These are phyloP conservation scores for Tortrix viridana DNA, from an alignment of 2,888 invertebrate species.

Conservation along the genomic window DNA sequence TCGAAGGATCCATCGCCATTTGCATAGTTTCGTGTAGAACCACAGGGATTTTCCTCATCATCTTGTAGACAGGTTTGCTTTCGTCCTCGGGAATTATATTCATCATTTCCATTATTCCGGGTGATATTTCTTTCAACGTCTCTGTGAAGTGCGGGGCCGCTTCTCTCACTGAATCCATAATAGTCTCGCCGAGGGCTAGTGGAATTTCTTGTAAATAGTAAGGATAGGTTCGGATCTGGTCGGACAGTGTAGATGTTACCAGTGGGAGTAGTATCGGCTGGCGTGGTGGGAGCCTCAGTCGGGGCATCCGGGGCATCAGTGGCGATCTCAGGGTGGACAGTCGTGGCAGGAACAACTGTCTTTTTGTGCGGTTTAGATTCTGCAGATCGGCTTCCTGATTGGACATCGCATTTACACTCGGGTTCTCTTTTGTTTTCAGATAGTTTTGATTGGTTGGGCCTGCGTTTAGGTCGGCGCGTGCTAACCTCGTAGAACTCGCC, in stretches of 20 bases:
- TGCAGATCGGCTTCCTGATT: constrained; percentile 43
- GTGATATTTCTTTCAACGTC: constrained; percentile 75
- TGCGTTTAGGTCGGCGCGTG: constrained; percentile 49
- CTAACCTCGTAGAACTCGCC: constrained; percentile 54
- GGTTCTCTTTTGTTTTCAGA: constrained; percentile 46
- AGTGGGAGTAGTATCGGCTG: constrained; percentile 70
- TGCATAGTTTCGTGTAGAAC: constrained; percentile 75
- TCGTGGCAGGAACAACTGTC: constrained; percentile 68
- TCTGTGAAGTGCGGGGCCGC: constrained; percentile 76
- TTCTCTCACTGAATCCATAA: constrained; percentile 75
- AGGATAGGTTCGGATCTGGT: constrained; percentile 76
- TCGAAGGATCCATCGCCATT: constrained; percentile 61
- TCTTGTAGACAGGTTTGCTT: constrained; percentile 62
- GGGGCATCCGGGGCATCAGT: constrained; percentile 53
- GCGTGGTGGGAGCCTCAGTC: constrained; percentile 64
- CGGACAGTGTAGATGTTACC: constrained; percentile 73
- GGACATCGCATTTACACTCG: constrained; percentile 52
- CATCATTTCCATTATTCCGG: constrained; percentile 76
- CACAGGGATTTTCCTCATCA: constrained; percentile 70
- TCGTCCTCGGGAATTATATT: constrained; percentile 70
- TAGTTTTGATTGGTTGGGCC: constrained; percentile 46
- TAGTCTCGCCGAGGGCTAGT: constrained; percentile 74
- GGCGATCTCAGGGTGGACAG: constrained; percentile 60
- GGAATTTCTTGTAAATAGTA: constrained; percentile 80
- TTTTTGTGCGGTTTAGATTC: constrained; percentile 58